Percentiles rank a stretch among this genome's conserved stretches.
Evolutionary conservation across 2,113 vertebrate species (phyloP).

Genomic region (Peromyscus californicus): DNA sequence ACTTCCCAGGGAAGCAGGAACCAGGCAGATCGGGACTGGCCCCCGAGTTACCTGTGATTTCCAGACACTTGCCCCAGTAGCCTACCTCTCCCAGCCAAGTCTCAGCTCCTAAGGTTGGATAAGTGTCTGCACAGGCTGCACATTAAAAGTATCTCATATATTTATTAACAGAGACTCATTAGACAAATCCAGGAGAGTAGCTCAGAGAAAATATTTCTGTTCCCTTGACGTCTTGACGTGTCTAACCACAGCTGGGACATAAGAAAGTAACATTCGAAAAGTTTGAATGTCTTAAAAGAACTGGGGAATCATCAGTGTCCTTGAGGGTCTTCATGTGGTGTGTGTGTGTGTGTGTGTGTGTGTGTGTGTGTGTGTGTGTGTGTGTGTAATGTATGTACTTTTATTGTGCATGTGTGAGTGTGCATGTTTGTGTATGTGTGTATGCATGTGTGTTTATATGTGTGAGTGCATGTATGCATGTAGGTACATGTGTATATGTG

Average conservation of each 20-base stretch:
- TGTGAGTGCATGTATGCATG: not conserved
- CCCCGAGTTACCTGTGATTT: not conserved
- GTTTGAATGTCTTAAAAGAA: not conserved
- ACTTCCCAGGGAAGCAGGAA: too few relatives aligned
- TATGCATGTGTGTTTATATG: not conserved
- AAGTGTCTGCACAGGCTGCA: not conserved
- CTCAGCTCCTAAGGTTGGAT: not conserved
- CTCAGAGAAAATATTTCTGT: not conserved
- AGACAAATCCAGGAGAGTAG: not conserved
- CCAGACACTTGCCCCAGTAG: not conserved
- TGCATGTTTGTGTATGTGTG: not conserved
- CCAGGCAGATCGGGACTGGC: too few relatives aligned
- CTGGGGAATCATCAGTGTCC: not conserved
- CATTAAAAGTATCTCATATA: not conserved
- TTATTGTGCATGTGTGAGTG: not conserved
- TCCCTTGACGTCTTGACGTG: not conserved
- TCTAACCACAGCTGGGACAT: not conserved
- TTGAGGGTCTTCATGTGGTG: not conserved
- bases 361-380: not conserved
- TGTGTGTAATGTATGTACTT: not conserved
- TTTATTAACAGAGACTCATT: not conserved
- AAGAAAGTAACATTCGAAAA: constrained; percentile 12
- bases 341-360: not conserved
- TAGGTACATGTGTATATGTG: not conserved
- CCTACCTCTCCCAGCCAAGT: too few relatives aligned